A percentile compares a stretch with the other conserved stretches of the same genome.
phyloP scores from a whole-genome alignment of 2,113 vertebrate genomes.

The Urocolius indicus region DNA sequence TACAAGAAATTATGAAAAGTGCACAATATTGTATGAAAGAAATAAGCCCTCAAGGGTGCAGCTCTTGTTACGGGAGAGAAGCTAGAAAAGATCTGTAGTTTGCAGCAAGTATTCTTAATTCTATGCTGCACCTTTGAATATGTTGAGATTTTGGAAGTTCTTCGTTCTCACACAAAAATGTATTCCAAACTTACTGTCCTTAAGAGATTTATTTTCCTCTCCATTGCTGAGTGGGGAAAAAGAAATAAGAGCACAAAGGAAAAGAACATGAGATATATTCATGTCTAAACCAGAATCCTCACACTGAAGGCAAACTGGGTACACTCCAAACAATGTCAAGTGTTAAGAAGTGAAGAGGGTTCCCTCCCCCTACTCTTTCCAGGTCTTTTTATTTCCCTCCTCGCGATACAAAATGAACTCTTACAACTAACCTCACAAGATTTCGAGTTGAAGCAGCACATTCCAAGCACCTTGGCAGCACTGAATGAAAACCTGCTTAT shows the following conservation, averaged over 20 bases:
- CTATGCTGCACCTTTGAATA: neutral
- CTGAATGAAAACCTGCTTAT: neutral
- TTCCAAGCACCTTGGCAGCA: neutral
- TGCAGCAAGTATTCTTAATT: neutral
- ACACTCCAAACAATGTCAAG: neutral
- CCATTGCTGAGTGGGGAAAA: neutral
- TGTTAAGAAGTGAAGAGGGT: neutral
- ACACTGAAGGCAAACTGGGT: neutral
- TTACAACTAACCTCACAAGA: neutral
- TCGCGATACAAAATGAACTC: neutral
- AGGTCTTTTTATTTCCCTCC: neutral
- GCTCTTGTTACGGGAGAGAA: neutral
- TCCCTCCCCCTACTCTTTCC: neutral
- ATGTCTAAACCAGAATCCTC: neutral
- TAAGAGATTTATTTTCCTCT: neutral
- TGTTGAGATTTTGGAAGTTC: neutral
- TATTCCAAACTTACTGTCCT: neutral
- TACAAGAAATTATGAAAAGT: constrained; percentile 23
- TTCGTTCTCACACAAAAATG: neutral
- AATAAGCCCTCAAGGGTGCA: neutral
- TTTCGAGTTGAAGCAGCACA: neutral
- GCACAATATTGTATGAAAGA: constrained; percentile 1
- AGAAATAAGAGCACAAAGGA: neutral
- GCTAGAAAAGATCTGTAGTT: neutral
- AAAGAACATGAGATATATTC: neutral